Evolutionary conservation across 1,140 invertebrate genomes (phyloP).

Genomic region (Heliconius himera): DNA sequence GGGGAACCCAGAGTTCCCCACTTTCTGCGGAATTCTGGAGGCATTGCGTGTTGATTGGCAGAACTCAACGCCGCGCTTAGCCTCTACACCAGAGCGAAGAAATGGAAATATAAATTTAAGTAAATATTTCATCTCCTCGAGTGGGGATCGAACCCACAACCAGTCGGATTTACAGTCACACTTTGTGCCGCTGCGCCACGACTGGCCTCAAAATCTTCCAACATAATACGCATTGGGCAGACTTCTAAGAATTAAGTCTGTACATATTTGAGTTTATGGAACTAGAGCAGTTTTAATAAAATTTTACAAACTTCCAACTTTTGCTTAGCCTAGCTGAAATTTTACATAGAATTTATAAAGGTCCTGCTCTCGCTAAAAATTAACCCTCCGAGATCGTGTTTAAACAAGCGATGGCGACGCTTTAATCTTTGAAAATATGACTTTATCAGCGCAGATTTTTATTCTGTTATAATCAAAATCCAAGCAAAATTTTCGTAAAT

Average conservation of each 20-base stretch:
- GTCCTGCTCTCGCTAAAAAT: constrained; percentile 19
- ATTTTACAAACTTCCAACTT: constrained; percentile 25
- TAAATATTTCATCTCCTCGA: too few relatives aligned
- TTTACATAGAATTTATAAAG: constrained; percentile 25
- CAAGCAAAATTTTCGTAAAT: not conserved
- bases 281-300: constrained; percentile 21
- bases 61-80: too few relatives aligned
- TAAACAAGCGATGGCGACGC: constrained; percentile 17
- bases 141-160: too few relatives aligned
- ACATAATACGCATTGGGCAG: not conserved
- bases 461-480: not conserved
- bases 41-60: too few relatives aligned
- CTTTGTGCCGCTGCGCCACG: too few relatives aligned
- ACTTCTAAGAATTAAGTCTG: not conserved
- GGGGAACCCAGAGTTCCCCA: too few relatives aligned
- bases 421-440: constrained; percentile 27
- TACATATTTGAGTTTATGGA: constrained; percentile 17
- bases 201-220: not conserved
- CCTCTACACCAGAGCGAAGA: too few relatives aligned
- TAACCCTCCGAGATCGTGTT: constrained; percentile 19
- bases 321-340: constrained; percentile 13
- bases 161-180: too few relatives aligned
- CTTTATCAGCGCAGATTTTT: not conserved
- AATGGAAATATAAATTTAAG: too few relatives aligned
- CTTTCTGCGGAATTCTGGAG: too few relatives aligned